Percentiles rank a stretch among this genome's conserved stretches.
phyloP scores from a whole-genome alignment of 1,140 invertebrate genomes.

The Drosophila ohnishii region DNA sequence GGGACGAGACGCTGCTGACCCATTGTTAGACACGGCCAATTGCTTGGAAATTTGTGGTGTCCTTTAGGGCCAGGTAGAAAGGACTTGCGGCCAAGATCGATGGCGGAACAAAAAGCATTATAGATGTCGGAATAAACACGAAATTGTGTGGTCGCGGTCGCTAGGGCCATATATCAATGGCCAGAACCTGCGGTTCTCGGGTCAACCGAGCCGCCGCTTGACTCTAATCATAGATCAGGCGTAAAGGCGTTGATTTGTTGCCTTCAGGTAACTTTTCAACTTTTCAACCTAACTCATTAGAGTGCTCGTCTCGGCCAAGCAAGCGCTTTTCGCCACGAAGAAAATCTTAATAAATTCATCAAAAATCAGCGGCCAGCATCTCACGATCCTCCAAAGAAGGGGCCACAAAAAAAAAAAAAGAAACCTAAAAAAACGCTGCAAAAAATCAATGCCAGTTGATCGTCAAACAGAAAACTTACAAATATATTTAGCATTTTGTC shows the following conservation, averaged over 20 bases:
- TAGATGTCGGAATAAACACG: slow-evolving; percentile 34
- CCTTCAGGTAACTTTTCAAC: slow-evolving; percentile 51
- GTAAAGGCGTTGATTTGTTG: slow-evolving; percentile 74
- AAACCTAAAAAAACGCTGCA: slow-evolving; percentile 10
- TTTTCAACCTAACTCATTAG: slow-evolving; percentile 74
- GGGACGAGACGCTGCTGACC: slow-evolving; percentile 19
- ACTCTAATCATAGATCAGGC: slow-evolving; percentile 78
- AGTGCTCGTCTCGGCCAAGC: slow-evolving; percentile 22
- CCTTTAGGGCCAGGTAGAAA: slow-evolving; percentile 41
- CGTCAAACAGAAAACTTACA: slow-evolving; percentile 77
- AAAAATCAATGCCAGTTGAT: slow-evolving; percentile 76
- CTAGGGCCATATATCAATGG: slow-evolving; percentile 60
- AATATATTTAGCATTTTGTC: slow-evolving; percentile 80
- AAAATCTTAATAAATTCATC: slow-evolving; percentile 81
- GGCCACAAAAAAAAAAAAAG: slow-evolving; percentile 5
- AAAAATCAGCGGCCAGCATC: slow-evolving; percentile 75
- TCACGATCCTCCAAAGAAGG: slow-evolving; percentile 61
- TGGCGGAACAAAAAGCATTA: slow-evolving; percentile 45
- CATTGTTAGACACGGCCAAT: slow-evolving; percentile 76
- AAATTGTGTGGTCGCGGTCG: slow-evolving; percentile 71
- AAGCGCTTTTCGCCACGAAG: slow-evolving; percentile 30
- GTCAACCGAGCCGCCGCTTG: slow-evolving; percentile 47
- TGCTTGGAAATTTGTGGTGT: slow-evolving; percentile 72
- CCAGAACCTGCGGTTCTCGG: slow-evolving; percentile 43
- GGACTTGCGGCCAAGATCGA: slow-evolving; percentile 31